These are phyloP conservation scores for Orthosia incerta DNA, from an alignment of 2,888 invertebrate species.

Conservation along the genomic window DNA sequence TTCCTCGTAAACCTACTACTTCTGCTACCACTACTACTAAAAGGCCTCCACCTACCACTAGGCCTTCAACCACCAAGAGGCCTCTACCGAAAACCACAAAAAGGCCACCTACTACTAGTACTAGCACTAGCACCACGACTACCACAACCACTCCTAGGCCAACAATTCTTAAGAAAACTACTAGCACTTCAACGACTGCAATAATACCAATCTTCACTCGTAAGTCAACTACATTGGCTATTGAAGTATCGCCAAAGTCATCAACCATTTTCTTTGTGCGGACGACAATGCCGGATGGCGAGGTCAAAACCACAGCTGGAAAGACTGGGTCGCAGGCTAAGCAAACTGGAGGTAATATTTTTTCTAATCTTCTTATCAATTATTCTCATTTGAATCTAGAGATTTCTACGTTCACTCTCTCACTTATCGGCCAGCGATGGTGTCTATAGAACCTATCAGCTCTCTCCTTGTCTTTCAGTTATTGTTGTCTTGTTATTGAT, in stretches of 20 bases:
- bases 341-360: slow-evolving; percentile 44
- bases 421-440: background rate
- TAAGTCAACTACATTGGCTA: slow-evolving; percentile 41
- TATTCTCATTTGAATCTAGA: background rate
- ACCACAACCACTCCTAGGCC: slow-evolving; percentile 42
- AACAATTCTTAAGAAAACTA: slow-evolving; percentile 32
- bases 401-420: background rate
- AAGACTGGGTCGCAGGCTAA: background rate
- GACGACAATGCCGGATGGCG: slow-evolving; percentile 29
- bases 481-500: background rate
- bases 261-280: slow-evolving; percentile 13
- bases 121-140: slow-evolving; percentile 13
- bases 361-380: background rate
- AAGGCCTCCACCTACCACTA: slow-evolving; percentile 36
- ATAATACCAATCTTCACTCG: slow-evolving; percentile 22
- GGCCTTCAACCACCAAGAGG: background rate
- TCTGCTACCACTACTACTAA: slow-evolving; percentile 43
- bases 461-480: no score
- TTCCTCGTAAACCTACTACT: slow-evolving; percentile 9
- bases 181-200: slow-evolving; percentile 31
- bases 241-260: slow-evolving; percentile 26
- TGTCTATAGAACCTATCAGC: no score
- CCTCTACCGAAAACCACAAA: background rate
- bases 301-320: slow-evolving; percentile 21
- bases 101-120: slow-evolving; percentile 8